Evolutionary conservation across 2,888 invertebrate genomes (phyloP), one percentile per base, ranked within the genome.

Genomic region (Sthenelais limicola): DNA sequence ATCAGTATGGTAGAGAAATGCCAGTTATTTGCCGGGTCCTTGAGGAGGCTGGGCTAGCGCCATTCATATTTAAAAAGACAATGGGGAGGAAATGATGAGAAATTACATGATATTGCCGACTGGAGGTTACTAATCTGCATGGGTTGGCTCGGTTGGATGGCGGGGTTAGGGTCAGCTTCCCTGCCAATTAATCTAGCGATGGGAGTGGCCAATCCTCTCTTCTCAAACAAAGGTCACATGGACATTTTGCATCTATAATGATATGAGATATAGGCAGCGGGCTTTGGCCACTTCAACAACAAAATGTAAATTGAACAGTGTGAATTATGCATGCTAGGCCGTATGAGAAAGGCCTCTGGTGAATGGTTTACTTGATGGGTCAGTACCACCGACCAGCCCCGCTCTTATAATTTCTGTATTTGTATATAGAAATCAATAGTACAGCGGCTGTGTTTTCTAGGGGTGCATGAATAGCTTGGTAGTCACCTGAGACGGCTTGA

Each of bases 391-490:
- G n/a, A 12, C 21, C 24, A 35, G 4, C 38, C 38, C 62, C 24
- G 24, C 62, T 62, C 38, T 62, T 62, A 62, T 62, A 62, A 62
- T 62, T 62, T 62, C 62, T 38, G 62, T 62, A 62, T 62, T 62
- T 62, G 62, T 62, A 62, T 62, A 62, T 62, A 62, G 62, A 62
- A 62, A 62, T 62, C 62, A 62, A 62, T 62, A 62, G 62, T 43
- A 12, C 18, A 43, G 62, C 35, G 38, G 35, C 62, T 35, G 43
- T 43, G 62, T 62, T 62, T 62, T 62, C 62, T 62, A 43, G 62
- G 24, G 24, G n/a, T 21, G 62, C 62, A 62, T 62, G 43, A 62
- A 62, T 62, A 62, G 62, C 62, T 26, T 24, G 38, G 62, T 43
- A 43, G 62, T 62, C 62, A 62, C 62, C 62, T 62, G 62, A 62